phyloP scores from a whole-genome alignment of 2,797 vertebrate genomes.

The Chiroxiphia lanceolata region DNA sequence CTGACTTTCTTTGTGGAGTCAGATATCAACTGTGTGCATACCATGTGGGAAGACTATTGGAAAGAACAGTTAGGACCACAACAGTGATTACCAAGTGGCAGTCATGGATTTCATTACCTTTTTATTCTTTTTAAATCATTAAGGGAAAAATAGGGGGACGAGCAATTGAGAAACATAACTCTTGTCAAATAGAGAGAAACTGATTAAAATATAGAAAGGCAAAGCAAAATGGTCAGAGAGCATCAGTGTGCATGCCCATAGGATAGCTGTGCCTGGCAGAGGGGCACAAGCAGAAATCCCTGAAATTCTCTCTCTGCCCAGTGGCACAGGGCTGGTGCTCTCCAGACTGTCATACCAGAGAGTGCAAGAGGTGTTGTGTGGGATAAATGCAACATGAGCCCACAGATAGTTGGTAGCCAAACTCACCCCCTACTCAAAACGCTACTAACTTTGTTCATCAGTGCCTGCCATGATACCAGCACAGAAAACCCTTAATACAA shows the following conservation, averaged over 20 bases:
- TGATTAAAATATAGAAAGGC: background rate
- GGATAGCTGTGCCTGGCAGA: background rate
- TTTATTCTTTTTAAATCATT: background rate
- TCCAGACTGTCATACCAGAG: background rate
- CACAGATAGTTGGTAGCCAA: background rate
- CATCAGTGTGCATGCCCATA: fast-evolving
- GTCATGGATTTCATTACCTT: background rate
- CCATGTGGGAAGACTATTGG: background rate
- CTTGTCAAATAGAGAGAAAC: background rate
- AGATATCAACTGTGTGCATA: background rate
- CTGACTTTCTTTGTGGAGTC: background rate
- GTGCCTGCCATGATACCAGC: background rate
- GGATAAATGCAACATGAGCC: background rate
- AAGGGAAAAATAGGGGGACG: background rate
- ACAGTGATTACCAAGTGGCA: background rate
- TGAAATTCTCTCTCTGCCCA: background rate
- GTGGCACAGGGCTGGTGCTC: background rate
- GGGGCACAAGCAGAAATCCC: background rate
- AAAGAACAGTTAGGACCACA: background rate
- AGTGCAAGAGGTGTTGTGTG: background rate
- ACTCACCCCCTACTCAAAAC: background rate
- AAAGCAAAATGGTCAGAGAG: background rate
- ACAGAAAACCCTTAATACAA: background rate
- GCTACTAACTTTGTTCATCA: background rate
- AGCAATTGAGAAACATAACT: background rate